Evolutionary conservation across 2,113 vertebrate species (phyloP).

Genomic region (Podiceps cristatus): DNA sequence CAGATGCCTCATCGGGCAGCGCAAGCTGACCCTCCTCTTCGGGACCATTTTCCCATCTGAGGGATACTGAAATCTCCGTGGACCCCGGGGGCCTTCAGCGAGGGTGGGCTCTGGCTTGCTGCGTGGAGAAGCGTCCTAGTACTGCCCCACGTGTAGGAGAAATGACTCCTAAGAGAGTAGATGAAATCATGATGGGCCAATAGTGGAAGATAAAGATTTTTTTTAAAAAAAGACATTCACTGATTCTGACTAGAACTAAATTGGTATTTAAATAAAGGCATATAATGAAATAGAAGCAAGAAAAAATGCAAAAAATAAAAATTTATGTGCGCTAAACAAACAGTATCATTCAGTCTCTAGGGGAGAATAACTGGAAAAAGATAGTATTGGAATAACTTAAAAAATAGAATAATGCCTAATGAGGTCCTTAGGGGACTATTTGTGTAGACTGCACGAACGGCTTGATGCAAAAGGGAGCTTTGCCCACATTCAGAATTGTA

Average conservation of each 20-base stretch:
- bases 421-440: not conserved
- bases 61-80: not conserved
- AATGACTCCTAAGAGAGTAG: not conserved
- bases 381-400: not conserved
- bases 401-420: not conserved
- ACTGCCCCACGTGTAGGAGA: not conserved
- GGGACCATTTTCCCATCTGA: not conserved
- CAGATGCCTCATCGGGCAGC: not conserved
- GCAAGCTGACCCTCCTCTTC: not conserved
- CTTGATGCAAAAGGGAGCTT: not conserved
- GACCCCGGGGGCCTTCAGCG: rapidly evolving
- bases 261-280: not conserved
- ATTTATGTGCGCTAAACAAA: not conserved
- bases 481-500: not conserved
- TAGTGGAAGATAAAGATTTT: not conserved
- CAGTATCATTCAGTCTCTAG: not conserved
- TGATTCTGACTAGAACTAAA: not conserved
- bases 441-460: not conserved
- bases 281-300: not conserved
- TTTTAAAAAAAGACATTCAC: not conserved
- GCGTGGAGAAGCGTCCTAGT: not conserved
- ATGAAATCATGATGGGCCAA: not conserved
- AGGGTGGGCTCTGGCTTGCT: not conserved
- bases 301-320: not conserved
- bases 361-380: not conserved